Base-by-base conservation (phyloP, 1,140 invertebrate species). In the Archivesica marissinica region DNA sequence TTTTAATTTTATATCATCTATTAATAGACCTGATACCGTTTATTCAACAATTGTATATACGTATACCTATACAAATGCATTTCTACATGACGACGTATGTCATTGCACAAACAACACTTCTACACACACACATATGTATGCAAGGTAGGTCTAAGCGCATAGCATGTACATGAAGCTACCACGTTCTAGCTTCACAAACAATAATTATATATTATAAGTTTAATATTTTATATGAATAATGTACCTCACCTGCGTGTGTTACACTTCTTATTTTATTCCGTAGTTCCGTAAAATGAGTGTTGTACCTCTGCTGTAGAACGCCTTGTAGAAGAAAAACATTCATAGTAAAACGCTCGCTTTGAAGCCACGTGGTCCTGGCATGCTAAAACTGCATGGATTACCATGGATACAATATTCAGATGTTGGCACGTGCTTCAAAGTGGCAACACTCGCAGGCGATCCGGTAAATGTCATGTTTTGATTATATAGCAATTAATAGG, bases 181-280 rank as follows among this genome's bases (percentile, higher is more conserved):
- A n/a, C n/a, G n/a, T n/a, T n/a, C n/a, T n/a, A n/a, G n/a, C n/a
- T n/a, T n/a, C n/a, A n/a, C n/a, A n/a, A n/a, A n/a, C n/a, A n/a
- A n/a, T n/a, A n/a, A n/a, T n/a, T n/a, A n/a, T n/a, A n/a, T n/a
- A n/a, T n/a, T n/a, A n/a, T n/a, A n/a, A n/a, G n/a, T n/a, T n/a
- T n/a, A n/a, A n/a, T n/a, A n/a, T 17, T 13, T 17, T 35, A 66
- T 35, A 11, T 38, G 11, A 38, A 70, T 25, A 44, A 44, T 47
- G 1, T 3, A 70, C 50, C 77, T 11, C 33, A 79, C 77, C 77
- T 79, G 59, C 6, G 47, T 66, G 66, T 20, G 59, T 28, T 15
- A 35, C 59, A 79, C 59, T 79, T 47, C 11, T 79, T 79, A 79
- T 44, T 66, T 66, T 79, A 79, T 79, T 79, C 77, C 77, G 77